A percentile compares a stretch with the other conserved stretches of the same genome.
Evolutionary conservation across 2,113 vertebrate genomes (phyloP).

Genomic region (Forbesichthys papilliferus): DNA sequence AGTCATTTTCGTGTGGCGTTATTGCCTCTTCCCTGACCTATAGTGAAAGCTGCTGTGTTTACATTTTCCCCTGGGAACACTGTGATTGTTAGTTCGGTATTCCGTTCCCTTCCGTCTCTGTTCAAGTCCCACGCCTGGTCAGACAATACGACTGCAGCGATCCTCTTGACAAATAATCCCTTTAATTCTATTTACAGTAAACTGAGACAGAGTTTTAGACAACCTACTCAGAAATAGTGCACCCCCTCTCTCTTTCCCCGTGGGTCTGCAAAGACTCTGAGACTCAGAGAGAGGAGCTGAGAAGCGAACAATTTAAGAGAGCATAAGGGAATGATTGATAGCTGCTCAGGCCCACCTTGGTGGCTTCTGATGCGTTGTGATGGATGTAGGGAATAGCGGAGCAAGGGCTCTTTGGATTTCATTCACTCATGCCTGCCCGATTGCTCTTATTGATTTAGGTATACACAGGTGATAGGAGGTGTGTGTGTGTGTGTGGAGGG

Average conservation of each 20-base stretch:
- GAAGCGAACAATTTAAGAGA: too few species aligned
- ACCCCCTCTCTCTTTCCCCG: too few species aligned
- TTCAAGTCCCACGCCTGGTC: background rate
- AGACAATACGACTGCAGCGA: too few species aligned
- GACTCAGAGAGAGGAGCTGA: too few species aligned
- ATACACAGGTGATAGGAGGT: constrained; percentile 36
- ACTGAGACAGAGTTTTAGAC: too few species aligned
- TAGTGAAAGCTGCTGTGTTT: constrained; percentile 23
- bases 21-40: background rate
- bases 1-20: too few species aligned
- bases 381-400: constrained; percentile 66
- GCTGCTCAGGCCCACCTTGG: too few species aligned
- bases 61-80: constrained; percentile 2
- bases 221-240: too few species aligned
- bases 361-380: constrained; percentile 48
- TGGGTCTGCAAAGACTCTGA: too few species aligned
- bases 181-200: too few species aligned
- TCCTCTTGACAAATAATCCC: too few species aligned
- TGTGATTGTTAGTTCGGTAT: constrained; percentile 22
- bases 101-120: background rate
- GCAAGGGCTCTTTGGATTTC: constrained; percentile 69
- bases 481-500: constrained; percentile 11
- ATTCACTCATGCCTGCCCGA: constrained; percentile 70
- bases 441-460: constrained; percentile 68
- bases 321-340: background rate